phyloP scores from a whole-genome alignment of 2,797 vertebrate genomes.

The Chelidonichthys spinosus region DNA sequence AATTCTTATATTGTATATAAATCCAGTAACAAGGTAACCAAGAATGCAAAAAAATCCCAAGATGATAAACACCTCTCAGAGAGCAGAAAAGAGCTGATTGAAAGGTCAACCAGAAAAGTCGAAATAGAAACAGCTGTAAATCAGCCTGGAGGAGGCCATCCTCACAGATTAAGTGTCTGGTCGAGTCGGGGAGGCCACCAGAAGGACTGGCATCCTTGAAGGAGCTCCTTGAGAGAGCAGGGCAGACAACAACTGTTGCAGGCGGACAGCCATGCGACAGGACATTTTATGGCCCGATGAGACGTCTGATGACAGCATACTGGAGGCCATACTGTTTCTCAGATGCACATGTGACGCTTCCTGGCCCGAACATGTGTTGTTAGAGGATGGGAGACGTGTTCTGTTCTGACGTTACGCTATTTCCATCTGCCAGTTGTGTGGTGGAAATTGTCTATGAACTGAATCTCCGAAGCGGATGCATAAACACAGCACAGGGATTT shows the following conservation, averaged over 20 bases:
- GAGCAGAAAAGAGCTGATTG: background rate
- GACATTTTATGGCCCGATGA: background rate
- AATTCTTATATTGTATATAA: too few relatives aligned
- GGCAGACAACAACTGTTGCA: background rate
- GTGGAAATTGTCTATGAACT: background rate
- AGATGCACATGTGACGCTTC: background rate
- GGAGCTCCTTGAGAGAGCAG: background rate
- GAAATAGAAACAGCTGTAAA: constrained; percentile 24
- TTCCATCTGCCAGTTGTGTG: background rate
- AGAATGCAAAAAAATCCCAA: background rate
- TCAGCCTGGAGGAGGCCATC: constrained; percentile 14
- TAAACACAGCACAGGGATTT: constrained; percentile 7
- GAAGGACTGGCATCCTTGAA: constrained; percentile 2
- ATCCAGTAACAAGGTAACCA: background rate
- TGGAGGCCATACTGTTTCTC: background rate
- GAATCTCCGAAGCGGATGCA: background rate
- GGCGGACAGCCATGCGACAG: background rate
- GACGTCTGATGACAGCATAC: background rate
- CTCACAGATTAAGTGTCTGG: constrained; percentile 1
- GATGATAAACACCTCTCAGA: constrained; percentile 2
- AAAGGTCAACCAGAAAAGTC: constrained; percentile 24
- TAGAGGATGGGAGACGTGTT: background rate
- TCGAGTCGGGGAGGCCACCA: background rate
- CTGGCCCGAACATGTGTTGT: background rate
- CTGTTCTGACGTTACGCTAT: background rate